Conservation (phyloP, 2,888 invertebrate species). For the Luperina testacea region DNA sequence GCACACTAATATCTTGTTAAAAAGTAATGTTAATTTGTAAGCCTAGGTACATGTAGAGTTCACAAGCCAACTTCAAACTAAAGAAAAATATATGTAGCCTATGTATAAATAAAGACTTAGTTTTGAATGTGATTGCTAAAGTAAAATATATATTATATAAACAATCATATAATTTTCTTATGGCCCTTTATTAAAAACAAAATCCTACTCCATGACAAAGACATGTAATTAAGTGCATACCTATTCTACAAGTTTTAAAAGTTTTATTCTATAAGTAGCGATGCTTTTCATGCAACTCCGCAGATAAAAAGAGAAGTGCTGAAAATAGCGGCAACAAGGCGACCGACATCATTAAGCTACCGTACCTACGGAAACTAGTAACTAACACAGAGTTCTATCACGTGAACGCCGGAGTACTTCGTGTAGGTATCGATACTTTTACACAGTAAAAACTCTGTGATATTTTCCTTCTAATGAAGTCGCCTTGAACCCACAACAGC, state of each 20-base stretch:
- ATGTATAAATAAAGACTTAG: no score
- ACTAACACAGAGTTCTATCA: conserved; percentile 19
- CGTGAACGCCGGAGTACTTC: conserved; percentile 2
- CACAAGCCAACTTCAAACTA: no score
- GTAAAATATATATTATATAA: neutral
- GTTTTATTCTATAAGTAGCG: conserved; percentile 38
- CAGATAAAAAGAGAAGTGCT: conserved; percentile 34
- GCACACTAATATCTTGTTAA: no score
- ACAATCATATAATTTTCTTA: neutral
- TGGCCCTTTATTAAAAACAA: neutral
- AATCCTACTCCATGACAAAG: neutral
- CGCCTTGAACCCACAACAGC: neutral
- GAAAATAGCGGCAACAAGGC: conserved; percentile 40
- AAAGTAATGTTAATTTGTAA: no score
- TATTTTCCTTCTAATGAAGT: conserved; percentile 24
- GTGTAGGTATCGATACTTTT: conserved; percentile 26
- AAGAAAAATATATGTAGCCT: no score
- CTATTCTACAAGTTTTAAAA: conserved; percentile 19
- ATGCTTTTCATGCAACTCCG: conserved; percentile 35
- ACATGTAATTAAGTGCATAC: conserved; percentile 28
- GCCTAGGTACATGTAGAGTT: no score
- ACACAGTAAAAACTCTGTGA: neutral
- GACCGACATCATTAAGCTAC: conserved; percentile 61
- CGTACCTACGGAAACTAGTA: conserved; percentile 33
- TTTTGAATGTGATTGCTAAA: no score